Evolutionary conservation across 2,797 vertebrate genomes (phyloP), one percentile per base, ranked within the genome.

Genomic region (Odontamblyopus lacepedii): DNA sequence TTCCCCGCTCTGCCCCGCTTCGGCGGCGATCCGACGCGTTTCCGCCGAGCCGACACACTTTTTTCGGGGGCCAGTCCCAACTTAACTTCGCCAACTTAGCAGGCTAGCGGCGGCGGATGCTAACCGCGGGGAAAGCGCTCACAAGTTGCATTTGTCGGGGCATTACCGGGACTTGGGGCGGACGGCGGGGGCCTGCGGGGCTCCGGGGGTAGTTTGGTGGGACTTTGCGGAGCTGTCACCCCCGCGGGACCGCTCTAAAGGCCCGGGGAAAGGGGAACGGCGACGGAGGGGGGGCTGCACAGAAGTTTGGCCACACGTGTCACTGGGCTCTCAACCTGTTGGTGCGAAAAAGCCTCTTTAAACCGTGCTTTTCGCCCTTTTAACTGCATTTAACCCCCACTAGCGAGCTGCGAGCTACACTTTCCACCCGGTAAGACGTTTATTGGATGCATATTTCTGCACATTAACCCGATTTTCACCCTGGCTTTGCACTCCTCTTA

Each of bases 291-390:
- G 63, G 72, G 50, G 73, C 18, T 19, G 74, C 72, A 70, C 75
- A 77, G 77, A 88, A 91, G 88, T 90, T 89, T 88, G 87, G 77
- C 80, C 87, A 88, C 89, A 91, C 91, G 89, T 92, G 91, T 92
- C 90, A 89, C 79, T 75, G 78, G 74, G 75, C 78, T 59, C 78
- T 62, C 84, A 87, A 91, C 91, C 90, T 92, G 89, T 92, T 92
- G 88, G 51, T 67, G 76, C 77, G 32, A 62, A 61, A 67, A 69
- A 59, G 71, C 63, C 72, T n/a, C 15, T 5, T 29, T 51, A 23
- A 8, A 9, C 32, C 4, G 66, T 18, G 51, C 50, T 32, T 53
- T 32, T n/a, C 1, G 9, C 30, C 1, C 29, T 18, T 55, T 32
- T 5, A 13, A 55, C 19, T 0, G 51, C 27, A 1, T 9, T 5